Evolutionary conservation across 2,797 vertebrate genomes (phyloP), one percentile per base, ranked within the genome.

Genomic region (Enteromius afrohamiltoni): DNA sequence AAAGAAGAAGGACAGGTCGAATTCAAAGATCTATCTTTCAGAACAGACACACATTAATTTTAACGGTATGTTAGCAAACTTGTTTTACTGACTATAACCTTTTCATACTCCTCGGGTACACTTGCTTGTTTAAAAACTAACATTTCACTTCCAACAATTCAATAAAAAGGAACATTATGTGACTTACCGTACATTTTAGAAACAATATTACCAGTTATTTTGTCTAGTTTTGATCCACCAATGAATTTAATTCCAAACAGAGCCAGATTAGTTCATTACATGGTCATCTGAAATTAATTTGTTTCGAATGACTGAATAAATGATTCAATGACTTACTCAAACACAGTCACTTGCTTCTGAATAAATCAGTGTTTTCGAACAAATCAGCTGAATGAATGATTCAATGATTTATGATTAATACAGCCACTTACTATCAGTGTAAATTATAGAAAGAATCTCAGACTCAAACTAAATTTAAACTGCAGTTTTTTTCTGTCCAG

Each of bases 61-160:
- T 60, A 14, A 40, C 2, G 3, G 19, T 31, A 26, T 77, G 16
- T n/a, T 71, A 8, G 13, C 11, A 0, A 5, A 64, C 16, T 55
- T 64, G 26, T 64, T 82, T 47, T 23, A 81, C 26, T 62, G 23
- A 58, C n/a, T 40, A 45, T 64, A 34, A 64, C 13, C 29, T 51
- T 23, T 76, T 31, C 13, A 23, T 58, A 58, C 31, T 58, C 29
- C 6, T 34, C 49, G 16, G 49, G 16, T 51, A 21, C 4, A 51
- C 21, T 31, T 53, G 26, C 10, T 47, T 51, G 23, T 17, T 55
- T 10, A 10, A 26, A 16, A 47, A 45, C n/a, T 26, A 10, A 23
- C 9, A 58, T 23, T 23, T 23, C 10, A 23, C 23, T 60, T 60
- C 23, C n/a, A 60, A 26, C 4, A 60, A 10, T 19, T 31, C 1